Evolutionary conservation across 2,888 invertebrate genomes (phyloP), one percentile per base, ranked within the genome.

Genomic region (Cephus pulcher): DNA sequence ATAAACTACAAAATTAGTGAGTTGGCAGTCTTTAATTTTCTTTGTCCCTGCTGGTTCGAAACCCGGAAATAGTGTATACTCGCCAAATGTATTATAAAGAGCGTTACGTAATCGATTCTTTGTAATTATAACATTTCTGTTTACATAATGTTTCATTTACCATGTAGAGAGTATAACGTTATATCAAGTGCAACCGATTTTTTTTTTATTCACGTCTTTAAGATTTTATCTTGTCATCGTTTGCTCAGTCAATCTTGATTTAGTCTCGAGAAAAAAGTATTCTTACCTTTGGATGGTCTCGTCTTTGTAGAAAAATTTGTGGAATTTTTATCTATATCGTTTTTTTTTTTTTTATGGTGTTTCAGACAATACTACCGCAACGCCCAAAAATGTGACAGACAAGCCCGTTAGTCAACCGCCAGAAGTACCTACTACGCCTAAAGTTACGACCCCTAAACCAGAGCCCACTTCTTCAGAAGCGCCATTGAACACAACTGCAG

Each of bases 391-490:
- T 56, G 56, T 0, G 6, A 23, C 56, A 9, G 40, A 6, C 4
- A 4, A 4, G 23, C 4, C 15, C 23, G 1, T 0, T 23, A 2
- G 1, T 23, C 0, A 2, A 0, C 56, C 56, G 56, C 56, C 56
- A 9, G 1, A 23, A 56, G 9, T 23, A 56, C 0, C 1, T 23
- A 0, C 15, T 37, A 12, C 37, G 4, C 0, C 40, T 4, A 1
- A 1, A 15, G 0, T 0, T 6, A 2, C 23, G 2, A 2, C 23
- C 1, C 1, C 23, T 23, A 15, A 15, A 40, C 15, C 40, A 23
- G 40, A 1, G 0, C 15, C 15, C 2, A 40, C 4, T 40, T 6
- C 40, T 40, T 6, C 40, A 23, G 9, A 0, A 40, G 1, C 9
- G 15, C 40, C 56, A 15, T 0, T 15, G 40, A 56, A 23, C 0